A percentile compares a stretch with the other conserved stretches of the same genome.
Conservation (phyloP, 2,113 vertebrate genomes). For the Urocolius indicus region DNA sequence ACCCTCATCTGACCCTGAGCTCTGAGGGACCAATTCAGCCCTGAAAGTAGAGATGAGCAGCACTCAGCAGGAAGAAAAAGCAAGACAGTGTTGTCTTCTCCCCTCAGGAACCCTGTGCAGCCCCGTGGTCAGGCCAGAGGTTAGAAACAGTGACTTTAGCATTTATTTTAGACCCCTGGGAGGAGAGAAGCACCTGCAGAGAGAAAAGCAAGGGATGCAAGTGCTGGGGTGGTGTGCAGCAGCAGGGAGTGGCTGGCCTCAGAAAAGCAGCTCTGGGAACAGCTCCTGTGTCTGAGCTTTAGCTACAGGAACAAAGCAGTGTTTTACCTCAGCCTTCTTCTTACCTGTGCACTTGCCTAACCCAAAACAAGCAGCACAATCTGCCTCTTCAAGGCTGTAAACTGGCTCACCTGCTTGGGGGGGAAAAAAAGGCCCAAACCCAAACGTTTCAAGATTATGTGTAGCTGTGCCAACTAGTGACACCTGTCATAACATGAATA, state of each 20-base stretch:
- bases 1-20: background rate
- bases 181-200: background rate
- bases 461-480: slow-evolving; percentile 4
- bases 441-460: background rate
- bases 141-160: background rate
- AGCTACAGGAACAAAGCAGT: background rate
- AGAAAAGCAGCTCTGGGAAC: background rate
- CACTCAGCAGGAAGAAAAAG: background rate
- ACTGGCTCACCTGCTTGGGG: slow-evolving; percentile 23
- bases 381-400: slow-evolving; percentile 12
- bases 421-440: too few species aligned
- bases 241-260: fast-evolving
- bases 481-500: slow-evolving; percentile 45
- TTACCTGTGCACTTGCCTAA: background rate
- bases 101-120: background rate
- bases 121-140: fast-evolving
- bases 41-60: background rate
- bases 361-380: background rate
- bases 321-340: background rate
- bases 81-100: background rate
- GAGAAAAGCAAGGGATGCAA: background rate
- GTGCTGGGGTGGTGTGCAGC: background rate
- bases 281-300: background rate
- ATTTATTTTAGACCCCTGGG: background rate
- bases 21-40: background rate